Evolutionary conservation across 2,113 vertebrate genomes (phyloP).

Genomic region (Petroica traversi): DNA sequence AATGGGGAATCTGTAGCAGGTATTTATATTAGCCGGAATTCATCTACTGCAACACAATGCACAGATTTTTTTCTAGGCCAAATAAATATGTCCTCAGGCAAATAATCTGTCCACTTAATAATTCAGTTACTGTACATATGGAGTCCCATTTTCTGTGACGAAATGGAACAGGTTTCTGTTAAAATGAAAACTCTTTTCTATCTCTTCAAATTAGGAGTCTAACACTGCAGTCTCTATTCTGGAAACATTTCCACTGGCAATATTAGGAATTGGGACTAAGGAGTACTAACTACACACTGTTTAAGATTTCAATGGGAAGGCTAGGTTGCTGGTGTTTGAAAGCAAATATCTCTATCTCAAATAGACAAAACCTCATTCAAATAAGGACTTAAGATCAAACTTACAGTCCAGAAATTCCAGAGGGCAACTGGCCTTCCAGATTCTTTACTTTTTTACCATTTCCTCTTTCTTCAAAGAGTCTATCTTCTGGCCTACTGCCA

Average conservation of each 20-base stretch:
- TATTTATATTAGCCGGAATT: neutral
- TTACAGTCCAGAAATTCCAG: neutral
- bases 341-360: neutral
- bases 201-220: neutral
- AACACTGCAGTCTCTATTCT: neutral
- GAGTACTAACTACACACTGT: neutral
- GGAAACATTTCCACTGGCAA: neutral
- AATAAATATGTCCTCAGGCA: slow-evolving; percentile 56
- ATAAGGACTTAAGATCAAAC: neutral
- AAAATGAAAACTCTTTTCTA: slow-evolving; percentile 9
- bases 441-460: neutral
- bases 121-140: slow-evolving; percentile 70
- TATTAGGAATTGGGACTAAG: neutral
- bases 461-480: neutral
- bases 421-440: neutral
- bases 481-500: neutral
- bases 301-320: neutral
- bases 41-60: neutral
- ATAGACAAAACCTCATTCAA: neutral
- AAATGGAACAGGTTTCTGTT: slow-evolving; percentile 36
- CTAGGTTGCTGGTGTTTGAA: neutral
- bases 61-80: slow-evolving; percentile 56
- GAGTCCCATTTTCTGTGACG: slow-evolving; percentile 39
- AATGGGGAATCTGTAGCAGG: neutral
- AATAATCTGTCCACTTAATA: slow-evolving; percentile 65